A percentile compares a stretch with the other conserved stretches of the same genome.
Evolutionary conservation across 2,113 vertebrate species (phyloP).

Genomic region (Scophthalmus maximus): DNA sequence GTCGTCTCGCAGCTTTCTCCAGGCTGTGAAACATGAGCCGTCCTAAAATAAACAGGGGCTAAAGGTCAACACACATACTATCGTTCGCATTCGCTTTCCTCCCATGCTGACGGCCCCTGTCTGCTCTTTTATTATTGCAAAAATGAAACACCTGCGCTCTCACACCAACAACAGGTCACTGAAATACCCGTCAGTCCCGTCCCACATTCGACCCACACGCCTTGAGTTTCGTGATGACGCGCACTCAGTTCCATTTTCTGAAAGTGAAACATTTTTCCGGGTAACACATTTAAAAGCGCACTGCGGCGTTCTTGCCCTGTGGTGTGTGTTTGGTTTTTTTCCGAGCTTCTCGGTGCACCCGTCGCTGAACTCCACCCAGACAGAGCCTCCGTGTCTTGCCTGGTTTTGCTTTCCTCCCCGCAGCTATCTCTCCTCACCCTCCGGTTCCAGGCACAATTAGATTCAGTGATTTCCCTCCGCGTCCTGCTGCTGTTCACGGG

Average conservation of each 20-base stretch:
- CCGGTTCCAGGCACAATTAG: slow-evolving; percentile 55
- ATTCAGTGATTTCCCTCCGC: slow-evolving; percentile 53
- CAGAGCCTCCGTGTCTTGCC: not conserved
- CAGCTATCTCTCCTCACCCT: slow-evolving; percentile 30
- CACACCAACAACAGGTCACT: not conserved
- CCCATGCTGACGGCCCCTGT: not conserved
- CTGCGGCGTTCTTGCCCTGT: slow-evolving; percentile 2
- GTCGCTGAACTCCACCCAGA: slow-evolving; percentile 36
- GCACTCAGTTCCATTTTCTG: not conserved
- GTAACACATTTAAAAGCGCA: not conserved
- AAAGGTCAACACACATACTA: slow-evolving; percentile 55
- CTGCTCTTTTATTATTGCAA: not conserved
- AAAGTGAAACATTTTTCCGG: slow-evolving; percentile 1
- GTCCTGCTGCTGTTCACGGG: slow-evolving; percentile 63
- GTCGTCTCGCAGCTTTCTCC: slow-evolving; percentile 60
- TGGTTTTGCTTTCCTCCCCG: slow-evolving; percentile 35
- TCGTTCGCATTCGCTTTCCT: slow-evolving; percentile 3
- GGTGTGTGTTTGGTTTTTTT: too few relatives aligned
- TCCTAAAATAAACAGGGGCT: slow-evolving; percentile 76
- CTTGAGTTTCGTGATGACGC: not conserved
- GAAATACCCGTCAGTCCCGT: not conserved
- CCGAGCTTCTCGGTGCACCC: too few relatives aligned
- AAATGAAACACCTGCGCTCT: slow-evolving; percentile 28
- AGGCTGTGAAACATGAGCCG: slow-evolving; percentile 73
- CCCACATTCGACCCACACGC: not conserved